phyloP scores from a whole-genome alignment of 2,888 invertebrate genomes.

The Microplitis deprimator region DNA sequence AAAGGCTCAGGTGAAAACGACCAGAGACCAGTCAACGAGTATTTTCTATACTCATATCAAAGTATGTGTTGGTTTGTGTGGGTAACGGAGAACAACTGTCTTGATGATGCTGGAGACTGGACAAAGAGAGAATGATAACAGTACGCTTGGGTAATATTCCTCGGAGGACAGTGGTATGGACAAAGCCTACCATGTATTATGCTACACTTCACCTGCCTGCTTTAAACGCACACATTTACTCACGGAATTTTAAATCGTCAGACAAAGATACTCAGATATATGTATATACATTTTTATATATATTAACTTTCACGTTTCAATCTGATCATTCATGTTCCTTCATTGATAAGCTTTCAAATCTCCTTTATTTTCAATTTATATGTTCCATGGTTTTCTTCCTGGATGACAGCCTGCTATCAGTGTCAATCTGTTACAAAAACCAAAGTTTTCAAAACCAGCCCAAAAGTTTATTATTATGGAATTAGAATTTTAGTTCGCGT shows the following conservation, averaged over 20 bases:
- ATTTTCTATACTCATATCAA: too few relatives aligned
- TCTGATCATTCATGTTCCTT: neutral
- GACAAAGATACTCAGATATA: neutral
- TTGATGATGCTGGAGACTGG: neutral
- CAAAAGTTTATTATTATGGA: too few relatives aligned
- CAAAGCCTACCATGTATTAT: neutral
- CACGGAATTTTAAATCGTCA: neutral
- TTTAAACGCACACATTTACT: neutral
- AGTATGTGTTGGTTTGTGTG: constrained; percentile 14
- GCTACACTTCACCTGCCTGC: neutral
- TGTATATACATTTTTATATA: too few relatives aligned
- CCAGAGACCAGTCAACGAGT: constrained; percentile 5
- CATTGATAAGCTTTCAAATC: neutral
- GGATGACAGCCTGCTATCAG: too few relatives aligned
- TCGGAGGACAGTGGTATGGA: neutral
- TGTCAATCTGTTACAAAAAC: too few relatives aligned
- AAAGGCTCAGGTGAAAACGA: constrained; percentile 47
- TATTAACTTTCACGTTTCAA: neutral
- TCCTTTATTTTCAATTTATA: too few relatives aligned
- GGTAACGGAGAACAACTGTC: neutral
- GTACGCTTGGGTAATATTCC: neutral
- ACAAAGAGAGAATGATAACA: neutral
- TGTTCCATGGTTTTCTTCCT: too few relatives aligned
- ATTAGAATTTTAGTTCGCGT: too few relatives aligned
- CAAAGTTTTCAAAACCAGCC: too few relatives aligned